Percentiles rank a stretch among this genome's conserved stretches.
Conservation (phyloP, 2,113 vertebrate species). For the Talpa occidentalis region DNA sequence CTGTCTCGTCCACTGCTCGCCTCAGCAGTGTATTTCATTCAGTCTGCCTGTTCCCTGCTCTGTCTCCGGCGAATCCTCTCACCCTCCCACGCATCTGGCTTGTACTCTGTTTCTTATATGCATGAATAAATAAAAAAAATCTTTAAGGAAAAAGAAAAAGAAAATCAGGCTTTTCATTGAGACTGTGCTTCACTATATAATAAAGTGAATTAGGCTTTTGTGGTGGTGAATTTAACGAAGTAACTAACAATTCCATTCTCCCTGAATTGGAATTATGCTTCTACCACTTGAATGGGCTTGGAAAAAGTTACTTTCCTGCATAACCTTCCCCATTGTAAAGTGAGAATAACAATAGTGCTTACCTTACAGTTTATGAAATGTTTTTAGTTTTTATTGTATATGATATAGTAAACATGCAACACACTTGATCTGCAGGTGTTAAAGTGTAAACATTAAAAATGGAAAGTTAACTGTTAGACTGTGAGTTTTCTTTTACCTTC, state of each 20-base stretch:
- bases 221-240: not conserved
- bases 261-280: not conserved
- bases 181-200: not conserved
- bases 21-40: too few relatives aligned
- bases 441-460: slow-evolving; percentile 25
- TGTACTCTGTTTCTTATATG: too few relatives aligned
- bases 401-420: not conserved
- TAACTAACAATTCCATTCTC: not conserved
- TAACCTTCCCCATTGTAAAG: not conserved
- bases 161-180: not conserved
- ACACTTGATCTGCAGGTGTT: not conserved
- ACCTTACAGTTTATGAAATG: not conserved
- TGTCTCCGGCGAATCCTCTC: too few relatives aligned
- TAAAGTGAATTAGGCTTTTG: not conserved
- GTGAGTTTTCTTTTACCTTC: not conserved
- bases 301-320: not conserved
- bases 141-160: too few relatives aligned
- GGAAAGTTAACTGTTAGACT: not conserved
- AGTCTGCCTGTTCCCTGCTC: too few relatives aligned
- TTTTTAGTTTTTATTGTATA: not conserved
- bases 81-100: too few relatives aligned
- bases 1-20: too few relatives aligned
- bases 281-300: not conserved
- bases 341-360: not conserved
- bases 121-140: too few relatives aligned